Evolutionary conservation across 2,113 vertebrate genomes (phyloP), one percentile per base, ranked within the genome.

Genomic region (Brienomyrus brachyistius): DNA sequence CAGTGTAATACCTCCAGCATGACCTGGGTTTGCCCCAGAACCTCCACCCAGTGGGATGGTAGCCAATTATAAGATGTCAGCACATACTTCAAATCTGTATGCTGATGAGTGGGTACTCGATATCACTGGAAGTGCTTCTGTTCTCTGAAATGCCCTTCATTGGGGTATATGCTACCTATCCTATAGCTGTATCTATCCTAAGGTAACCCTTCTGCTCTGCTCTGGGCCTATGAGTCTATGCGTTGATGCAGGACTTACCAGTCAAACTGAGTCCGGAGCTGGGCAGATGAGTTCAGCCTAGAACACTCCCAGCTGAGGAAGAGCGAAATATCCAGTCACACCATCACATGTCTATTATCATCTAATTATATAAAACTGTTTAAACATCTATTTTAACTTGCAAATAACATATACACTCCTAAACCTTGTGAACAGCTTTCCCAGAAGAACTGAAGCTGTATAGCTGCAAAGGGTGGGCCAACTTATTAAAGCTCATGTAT

Each of bases 201-300:
- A 0, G 48, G 31, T 43, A 56, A 35, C 85, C 50, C 5, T 35
- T 51, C 85, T 17, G 47, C 11, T 27, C 11, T 27, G 85, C 27
- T 27, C 51, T 87, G 13, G 85, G 5, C 17, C 27, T 6, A 8
- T 9, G 23, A 27, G 4, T n/a, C 17, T 13, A 21, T 15, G 52
- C 3, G 2, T 21, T 17, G 3, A 48, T 23, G 2, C 7, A 8
- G 56, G 40, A 90, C 96, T 96, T 94, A 97, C 96, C 96, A 96
- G 93, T 97, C 96, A 92, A 97, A 96, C 91, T 95, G 95, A 87
- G 92, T 95, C 94, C 92, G 94, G 90, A 91, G 95, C 87, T 94
- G 96, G 77, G 93, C 91, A 27, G 96, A 96, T 77, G 93, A 91
- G 92, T 96, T 97, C 92, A 94, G 95, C 93, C 94, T 96, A 90